Base-by-base conservation (phyloP, 1,140 invertebrate genomes). In the Vollenhovia emeryi region DNA sequence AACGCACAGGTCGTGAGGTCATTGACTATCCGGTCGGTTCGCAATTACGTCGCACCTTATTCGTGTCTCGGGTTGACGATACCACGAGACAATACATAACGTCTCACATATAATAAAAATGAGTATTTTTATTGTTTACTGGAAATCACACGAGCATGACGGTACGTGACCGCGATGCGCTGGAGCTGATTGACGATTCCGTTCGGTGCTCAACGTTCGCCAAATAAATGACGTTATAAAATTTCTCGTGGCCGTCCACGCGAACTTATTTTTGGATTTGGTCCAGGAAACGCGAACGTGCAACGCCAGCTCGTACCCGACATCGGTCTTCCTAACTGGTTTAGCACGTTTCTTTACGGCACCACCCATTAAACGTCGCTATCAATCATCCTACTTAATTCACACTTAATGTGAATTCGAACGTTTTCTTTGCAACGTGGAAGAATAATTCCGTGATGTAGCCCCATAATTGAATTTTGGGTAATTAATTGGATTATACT, bases 211-310 rank as follows among this genome's bases (percentile, higher is more conserved):
- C 21, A 21, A 18, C 73, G 50, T 87, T 78, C 30, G 50, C 18
- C 68, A 78, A 84, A 87, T 57, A 83, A 86, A 87, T 40, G 62
- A 64, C 11, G 45, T n/a, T 71, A 55, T 45, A 87, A 66, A 66
- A 43, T 62, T 82, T 57, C 11, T 18, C 15, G 52, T 36, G 43
- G 52, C 21, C 50, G 69, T 9, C 52, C 66, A 74, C 50, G 75
- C 64, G 30, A 76, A 87, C 36, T 48, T 52, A 87, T 80, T 83
- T 79, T 79, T 89, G 89, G 84, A 87, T 15, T 2, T 18, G 8
- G 3, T 80, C 87, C 89, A 90, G 75, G 18, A 3, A n/a, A 18
- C 24, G 36, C 11, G 8, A 21, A 13, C 24, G 4, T 48, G 75
- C 55, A 40, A 45, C 68, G 55, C 62, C 57, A 50, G 48, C 36